A percentile compares a stretch with the other conserved stretches of the same genome.
phyloP scores from a whole-genome alignment of 1,140 invertebrate species.

The Delia radicum region DNA sequence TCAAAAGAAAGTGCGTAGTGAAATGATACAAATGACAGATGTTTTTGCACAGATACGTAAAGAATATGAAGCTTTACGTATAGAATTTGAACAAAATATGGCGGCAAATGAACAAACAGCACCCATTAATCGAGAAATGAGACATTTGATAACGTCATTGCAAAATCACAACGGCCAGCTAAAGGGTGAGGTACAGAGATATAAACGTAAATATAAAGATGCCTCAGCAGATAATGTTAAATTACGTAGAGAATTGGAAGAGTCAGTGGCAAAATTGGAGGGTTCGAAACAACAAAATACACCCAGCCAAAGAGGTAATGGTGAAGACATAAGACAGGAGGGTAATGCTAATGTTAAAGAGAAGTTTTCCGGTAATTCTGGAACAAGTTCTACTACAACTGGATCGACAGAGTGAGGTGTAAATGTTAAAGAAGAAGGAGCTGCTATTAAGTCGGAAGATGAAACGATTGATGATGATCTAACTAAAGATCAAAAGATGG shows the following conservation, averaged over 20 bases:
- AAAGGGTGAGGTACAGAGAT: constrained; percentile 91
- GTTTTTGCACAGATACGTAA: constrained; percentile 91
- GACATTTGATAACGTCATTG: constrained; percentile 93
- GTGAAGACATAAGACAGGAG: constrained; percentile 66
- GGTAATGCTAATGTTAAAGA: constrained; percentile 60
- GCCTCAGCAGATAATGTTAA: constrained; percentile 75
- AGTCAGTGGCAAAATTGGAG: constrained; percentile 64
- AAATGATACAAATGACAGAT: constrained; percentile 96
- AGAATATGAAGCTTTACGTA: constrained; percentile 95
- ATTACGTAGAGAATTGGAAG: constrained; percentile 72
- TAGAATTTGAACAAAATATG: constrained; percentile 97
- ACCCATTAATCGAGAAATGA: constrained; percentile 97
- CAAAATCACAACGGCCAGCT: constrained; percentile 97
- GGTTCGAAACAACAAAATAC: constrained; percentile 43
- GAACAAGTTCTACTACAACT: constrained; percentile 26
- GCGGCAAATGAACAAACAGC: constrained; percentile 98
- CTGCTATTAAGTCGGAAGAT: constrained; percentile 46
- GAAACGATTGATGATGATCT: constrained; percentile 44
- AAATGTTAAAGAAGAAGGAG: constrained; percentile 57
- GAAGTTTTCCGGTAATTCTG: constrained; percentile 56
- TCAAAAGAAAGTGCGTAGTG: constrained; percentile 90
- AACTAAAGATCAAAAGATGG: constrained; percentile 63
- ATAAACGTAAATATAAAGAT: constrained; percentile 89
- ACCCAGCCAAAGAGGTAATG: constrained; percentile 57
- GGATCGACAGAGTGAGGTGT: constrained; percentile 39